Percentiles rank a stretch among this genome's conserved stretches.
phyloP scores from a whole-genome alignment of 2,888 invertebrate genomes.

The Drosophila conformis region DNA sequence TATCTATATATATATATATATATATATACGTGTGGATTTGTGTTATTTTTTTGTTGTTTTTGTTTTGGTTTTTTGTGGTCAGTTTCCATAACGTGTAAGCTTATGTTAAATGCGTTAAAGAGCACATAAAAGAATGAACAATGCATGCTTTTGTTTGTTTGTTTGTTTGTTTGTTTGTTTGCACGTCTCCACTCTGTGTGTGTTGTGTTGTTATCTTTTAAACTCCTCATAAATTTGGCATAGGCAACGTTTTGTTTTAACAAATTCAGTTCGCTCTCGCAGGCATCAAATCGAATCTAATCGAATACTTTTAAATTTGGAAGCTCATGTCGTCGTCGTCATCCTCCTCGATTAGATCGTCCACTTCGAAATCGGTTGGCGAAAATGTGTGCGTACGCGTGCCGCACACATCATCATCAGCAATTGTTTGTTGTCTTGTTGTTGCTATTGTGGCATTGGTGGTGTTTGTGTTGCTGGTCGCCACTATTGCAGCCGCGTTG shows the following conservation, averaged over 20 bases:
- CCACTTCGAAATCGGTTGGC: slow-evolving; percentile 71
- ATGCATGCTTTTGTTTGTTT: slow-evolving; percentile 15
- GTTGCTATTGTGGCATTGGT: slow-evolving; percentile 5
- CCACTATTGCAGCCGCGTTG: slow-evolving; percentile 7
- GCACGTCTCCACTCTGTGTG: slow-evolving; percentile 10
- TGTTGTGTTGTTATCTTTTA: slow-evolving; percentile 5
- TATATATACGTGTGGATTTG: slow-evolving; percentile 6
- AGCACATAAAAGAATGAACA: slow-evolving; percentile 47
- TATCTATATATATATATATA: neutral
- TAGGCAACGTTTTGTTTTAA: slow-evolving; percentile 57
- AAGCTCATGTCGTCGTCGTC: slow-evolving; percentile 54
- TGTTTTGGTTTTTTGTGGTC: slow-evolving; percentile 3
- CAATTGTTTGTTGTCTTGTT: neutral
- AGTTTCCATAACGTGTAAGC: slow-evolving; percentile 37
- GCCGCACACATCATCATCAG: neutral
- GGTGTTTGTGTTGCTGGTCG: slow-evolving; percentile 19
- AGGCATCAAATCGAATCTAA: neutral
- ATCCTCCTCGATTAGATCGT: slow-evolving; percentile 81
- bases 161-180: slow-evolving; percentile 4
- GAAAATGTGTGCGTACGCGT: slow-evolving; percentile 34
- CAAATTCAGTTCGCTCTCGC: slow-evolving; percentile 43
- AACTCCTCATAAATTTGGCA: slow-evolving; percentile 55
- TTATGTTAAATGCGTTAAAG: slow-evolving; percentile 56
- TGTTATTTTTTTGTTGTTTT: slow-evolving; percentile 7
- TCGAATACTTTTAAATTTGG: slow-evolving; percentile 34